Percentiles rank a stretch among this genome's conserved stretches.
phyloP scores from a whole-genome alignment of 2,797 vertebrate species.

The Triplophysa bombifrons region DNA sequence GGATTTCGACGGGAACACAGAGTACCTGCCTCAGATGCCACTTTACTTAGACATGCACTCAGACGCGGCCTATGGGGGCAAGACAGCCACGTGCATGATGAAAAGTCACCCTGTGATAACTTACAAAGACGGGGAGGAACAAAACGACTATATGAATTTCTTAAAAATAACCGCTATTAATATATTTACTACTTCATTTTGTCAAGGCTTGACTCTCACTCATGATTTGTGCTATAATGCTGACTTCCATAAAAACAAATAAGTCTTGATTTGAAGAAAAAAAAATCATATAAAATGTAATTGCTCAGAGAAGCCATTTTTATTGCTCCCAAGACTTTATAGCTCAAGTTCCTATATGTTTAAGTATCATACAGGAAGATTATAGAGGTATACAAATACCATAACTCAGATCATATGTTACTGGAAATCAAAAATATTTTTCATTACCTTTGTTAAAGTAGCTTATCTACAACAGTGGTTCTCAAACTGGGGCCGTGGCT shows the following conservation, averaged over 20 bases:
- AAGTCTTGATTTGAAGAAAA: not conserved
- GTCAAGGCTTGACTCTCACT: not conserved
- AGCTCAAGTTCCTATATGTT: not conserved
- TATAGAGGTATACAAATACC: not conserved
- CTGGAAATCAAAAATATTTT: not conserved
- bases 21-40: conserved; percentile 39
- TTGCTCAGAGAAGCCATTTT: not conserved
- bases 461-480: not conserved
- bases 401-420: not conserved
- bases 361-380: not conserved
- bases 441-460: not conserved
- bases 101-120: not conserved
- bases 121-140: not conserved
- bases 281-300: not conserved
- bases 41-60: conserved; percentile 29
- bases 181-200: not conserved
- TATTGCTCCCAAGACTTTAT: not conserved
- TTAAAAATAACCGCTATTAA: not conserved
- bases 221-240: not conserved
- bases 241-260: not conserved
- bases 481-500: too few species aligned
- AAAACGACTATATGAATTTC: not conserved
- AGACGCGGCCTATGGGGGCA: conserved; percentile 25
- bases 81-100: conserved; percentile 17
- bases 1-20: conserved; percentile 40